These are phyloP conservation scores for Trinectes maculatus DNA, from an alignment of 2,113 vertebrate genomes.

Conservation along the genomic window DNA sequence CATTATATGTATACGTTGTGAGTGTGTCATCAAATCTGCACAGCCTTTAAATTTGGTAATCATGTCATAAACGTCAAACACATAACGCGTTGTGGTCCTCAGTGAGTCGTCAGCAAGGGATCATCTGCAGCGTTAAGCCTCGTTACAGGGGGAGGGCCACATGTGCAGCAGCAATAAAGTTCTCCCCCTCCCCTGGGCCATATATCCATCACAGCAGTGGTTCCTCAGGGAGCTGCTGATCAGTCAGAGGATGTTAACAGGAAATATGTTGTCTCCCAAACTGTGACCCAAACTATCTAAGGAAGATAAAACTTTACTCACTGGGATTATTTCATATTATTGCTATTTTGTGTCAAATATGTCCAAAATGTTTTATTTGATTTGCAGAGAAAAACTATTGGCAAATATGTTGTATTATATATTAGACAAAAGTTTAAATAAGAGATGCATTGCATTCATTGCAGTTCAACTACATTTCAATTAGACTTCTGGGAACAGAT, in stretches of 20 bases:
- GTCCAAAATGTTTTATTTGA: no score
- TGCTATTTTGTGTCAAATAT: no score
- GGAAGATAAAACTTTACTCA: no score
- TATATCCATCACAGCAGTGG: conserved; percentile 27
- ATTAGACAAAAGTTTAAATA: no score
- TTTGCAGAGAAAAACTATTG: no score
- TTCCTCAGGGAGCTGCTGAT: conserved; percentile 34
- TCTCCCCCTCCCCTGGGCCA: background rate
- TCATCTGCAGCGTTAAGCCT: conserved; percentile 36
- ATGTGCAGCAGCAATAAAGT: conserved; percentile 31
- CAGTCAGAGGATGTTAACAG: conserved; percentile 19
- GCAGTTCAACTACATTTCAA: no score
- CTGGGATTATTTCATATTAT: no score
- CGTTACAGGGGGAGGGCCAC: conserved; percentile 36
- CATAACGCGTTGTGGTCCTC: background rate
- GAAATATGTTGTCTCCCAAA: conserved; percentile 37
- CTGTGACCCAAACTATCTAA: conserved; percentile 1
- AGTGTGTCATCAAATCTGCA: conserved; percentile 15
- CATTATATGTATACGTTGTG: background rate
- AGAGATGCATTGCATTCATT: no score
- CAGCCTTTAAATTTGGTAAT: conserved; percentile 32
- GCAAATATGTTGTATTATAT: no score
- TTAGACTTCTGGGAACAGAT: no score
- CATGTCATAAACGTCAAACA: conserved; percentile 49
- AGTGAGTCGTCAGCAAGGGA: background rate